Evolutionary conservation across 2,888 invertebrate genomes (phyloP).

Genomic region (Lapara coniferarum): DNA sequence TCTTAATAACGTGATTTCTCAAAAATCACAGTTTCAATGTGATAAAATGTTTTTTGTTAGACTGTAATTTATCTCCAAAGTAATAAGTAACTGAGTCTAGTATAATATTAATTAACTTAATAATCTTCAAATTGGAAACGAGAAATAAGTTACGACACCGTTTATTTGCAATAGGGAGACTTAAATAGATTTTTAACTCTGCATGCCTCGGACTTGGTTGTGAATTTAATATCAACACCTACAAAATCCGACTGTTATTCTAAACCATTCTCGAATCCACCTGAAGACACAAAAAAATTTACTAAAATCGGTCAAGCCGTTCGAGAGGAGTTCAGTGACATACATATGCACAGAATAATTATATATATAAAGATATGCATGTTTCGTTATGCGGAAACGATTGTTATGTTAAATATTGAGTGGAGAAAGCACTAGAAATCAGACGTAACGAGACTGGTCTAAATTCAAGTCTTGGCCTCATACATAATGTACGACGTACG

Average conservation of each 20-base stretch:
- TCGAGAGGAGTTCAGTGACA: background rate
- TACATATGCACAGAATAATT: too few relatives aligned
- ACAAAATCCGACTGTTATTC: too few relatives aligned
- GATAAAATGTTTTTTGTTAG: constrained; percentile 8
- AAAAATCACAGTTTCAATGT: constrained; percentile 17
- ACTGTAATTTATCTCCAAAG: background rate
- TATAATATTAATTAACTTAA: background rate
- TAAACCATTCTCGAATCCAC: too few relatives aligned
- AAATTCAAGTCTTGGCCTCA: constrained; percentile 74
- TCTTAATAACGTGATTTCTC: constrained; percentile 32
- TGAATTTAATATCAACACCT: too few relatives aligned
- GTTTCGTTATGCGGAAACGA: background rate
- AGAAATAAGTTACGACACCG: background rate
- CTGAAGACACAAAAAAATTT: too few relatives aligned
- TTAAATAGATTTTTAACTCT: too few relatives aligned
- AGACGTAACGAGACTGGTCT: constrained; percentile 47
- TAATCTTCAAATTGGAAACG: background rate
- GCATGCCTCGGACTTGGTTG: too few relatives aligned
- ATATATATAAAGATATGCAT: background rate
- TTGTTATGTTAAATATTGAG: background rate
- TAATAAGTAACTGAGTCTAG: background rate
- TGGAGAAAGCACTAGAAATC: constrained; percentile 34
- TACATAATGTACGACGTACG: constrained; percentile 66
- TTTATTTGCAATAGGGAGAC: too few relatives aligned
- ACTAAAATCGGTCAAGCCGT: too few relatives aligned